These are phyloP conservation scores for Tauraco hartlaubi DNA, from an alignment of 2,797 vertebrate genomes.

Conservation along the genomic window DNA sequence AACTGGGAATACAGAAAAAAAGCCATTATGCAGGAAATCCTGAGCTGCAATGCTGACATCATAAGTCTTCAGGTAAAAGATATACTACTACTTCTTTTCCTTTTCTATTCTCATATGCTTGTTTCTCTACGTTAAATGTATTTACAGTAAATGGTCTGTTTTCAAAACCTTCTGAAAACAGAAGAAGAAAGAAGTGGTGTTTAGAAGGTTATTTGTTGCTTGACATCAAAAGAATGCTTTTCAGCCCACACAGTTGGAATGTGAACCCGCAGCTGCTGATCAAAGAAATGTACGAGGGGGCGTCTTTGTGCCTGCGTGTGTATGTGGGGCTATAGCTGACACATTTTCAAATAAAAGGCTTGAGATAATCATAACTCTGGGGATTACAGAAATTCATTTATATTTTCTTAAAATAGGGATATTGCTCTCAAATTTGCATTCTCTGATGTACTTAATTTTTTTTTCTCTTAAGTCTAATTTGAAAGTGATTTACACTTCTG, in stretches of 20 bases:
- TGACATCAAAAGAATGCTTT: slow-evolving; percentile 60
- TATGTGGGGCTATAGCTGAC: slow-evolving; percentile 31
- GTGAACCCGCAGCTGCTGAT: slow-evolving; percentile 50
- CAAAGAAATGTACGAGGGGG: slow-evolving; percentile 27
- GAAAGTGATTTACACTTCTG: slow-evolving; percentile 53
- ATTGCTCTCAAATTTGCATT: slow-evolving; percentile 29
- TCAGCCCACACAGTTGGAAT: slow-evolving; percentile 3
- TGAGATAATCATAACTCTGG: slow-evolving; percentile 57
- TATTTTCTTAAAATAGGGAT: slow-evolving; percentile 36
- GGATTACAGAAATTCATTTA: slow-evolving; percentile 49
- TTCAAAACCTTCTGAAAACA: slow-evolving; percentile 22
- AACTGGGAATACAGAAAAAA: slow-evolving; percentile 99
- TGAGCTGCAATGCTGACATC: slow-evolving; percentile 94
- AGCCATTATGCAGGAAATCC: slow-evolving; percentile 98
- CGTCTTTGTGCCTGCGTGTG: slow-evolving; percentile 14
- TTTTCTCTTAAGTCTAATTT: slow-evolving; percentile 23
- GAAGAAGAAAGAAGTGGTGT: background rate
- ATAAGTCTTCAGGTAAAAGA: slow-evolving; percentile 95
- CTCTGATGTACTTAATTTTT: slow-evolving; percentile 7
- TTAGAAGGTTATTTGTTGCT: slow-evolving; percentile 26
- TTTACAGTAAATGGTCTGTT: slow-evolving; percentile 14
- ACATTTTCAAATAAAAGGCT: slow-evolving; percentile 46
- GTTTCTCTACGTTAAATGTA: background rate
- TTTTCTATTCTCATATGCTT: background rate
- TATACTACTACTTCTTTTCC: background rate